Evolutionary conservation across 2,888 invertebrate genomes (phyloP).

Genomic region (Plagodis dolabraria): DNA sequence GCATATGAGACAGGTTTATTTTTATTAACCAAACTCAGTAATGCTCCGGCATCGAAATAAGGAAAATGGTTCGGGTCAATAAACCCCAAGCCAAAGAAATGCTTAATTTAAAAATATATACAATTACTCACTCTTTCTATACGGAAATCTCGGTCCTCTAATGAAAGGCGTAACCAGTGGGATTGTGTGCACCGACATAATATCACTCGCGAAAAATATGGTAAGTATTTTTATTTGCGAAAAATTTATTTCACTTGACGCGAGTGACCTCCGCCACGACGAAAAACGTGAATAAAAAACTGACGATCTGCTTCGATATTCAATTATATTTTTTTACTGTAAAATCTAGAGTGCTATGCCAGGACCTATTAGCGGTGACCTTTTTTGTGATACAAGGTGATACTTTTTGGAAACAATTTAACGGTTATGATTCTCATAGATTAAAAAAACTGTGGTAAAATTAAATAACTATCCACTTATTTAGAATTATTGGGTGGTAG

Average conservation of each 20-base stretch:
- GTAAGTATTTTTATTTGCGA: constrained; percentile 35
- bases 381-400: constrained; percentile 12
- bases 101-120: constrained; percentile 24
- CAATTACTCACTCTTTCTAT: constrained; percentile 77
- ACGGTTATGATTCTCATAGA: not conserved
- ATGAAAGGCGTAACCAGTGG: constrained; percentile 79
- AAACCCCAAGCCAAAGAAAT: not conserved
- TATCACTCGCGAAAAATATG: constrained; percentile 49
- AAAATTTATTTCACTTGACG: constrained; percentile 42
- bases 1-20: too few species aligned
- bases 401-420: not conserved
- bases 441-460: too few species aligned
- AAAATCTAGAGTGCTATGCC: constrained; percentile 53
- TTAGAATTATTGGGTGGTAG: too few species aligned
- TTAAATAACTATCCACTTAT: too few species aligned
- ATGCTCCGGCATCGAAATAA: not conserved
- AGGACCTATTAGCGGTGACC: constrained; percentile 18
- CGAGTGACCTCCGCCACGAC: constrained; percentile 55
- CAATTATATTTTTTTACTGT: constrained; percentile 44
- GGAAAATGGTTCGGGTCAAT: not conserved
- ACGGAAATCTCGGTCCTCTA: constrained; percentile 80
- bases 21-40: too few species aligned
- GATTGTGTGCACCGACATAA: constrained; percentile 81
- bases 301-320: constrained; percentile 69
- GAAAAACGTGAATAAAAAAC: constrained; percentile 64